phyloP scores from a whole-genome alignment of 2,888 invertebrate species.

The Cantharis flavilabris region DNA sequence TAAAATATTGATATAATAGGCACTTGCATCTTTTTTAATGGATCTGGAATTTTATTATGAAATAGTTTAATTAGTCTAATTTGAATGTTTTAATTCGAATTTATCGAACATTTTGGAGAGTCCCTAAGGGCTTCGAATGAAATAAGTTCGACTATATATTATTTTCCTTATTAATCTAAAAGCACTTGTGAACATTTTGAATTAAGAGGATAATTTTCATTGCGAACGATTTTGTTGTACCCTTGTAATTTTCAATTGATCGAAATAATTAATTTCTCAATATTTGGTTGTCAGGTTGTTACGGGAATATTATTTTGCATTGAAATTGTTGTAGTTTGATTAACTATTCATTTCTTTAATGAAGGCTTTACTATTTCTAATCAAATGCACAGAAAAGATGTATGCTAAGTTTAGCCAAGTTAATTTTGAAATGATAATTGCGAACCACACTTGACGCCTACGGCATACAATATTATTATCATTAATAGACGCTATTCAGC shows the following conservation, averaged over 20 bases:
- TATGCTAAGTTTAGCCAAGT: neutral
- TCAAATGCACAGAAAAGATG: neutral
- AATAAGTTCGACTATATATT: neutral
- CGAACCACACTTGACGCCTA: neutral
- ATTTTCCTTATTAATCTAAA: neutral
- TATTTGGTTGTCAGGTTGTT: neutral
- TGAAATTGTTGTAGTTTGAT: neutral
- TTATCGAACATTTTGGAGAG: too few species aligned
- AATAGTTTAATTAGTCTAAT: too few species aligned
- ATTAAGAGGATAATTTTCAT: neutral
- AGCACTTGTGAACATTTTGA: neutral
- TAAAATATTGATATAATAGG: too few species aligned
- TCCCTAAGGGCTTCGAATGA: neutral
- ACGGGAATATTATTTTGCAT: neutral
- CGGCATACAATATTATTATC: neutral
- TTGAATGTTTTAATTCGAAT: too few species aligned
- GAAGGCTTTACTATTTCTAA: neutral
- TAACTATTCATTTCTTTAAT: neutral
- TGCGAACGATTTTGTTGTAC: neutral
- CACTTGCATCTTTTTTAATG: too few species aligned
- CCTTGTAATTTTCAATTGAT: neutral
- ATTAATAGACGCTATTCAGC: slow-evolving; percentile 1
- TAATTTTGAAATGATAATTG: neutral
- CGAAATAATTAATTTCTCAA: neutral
- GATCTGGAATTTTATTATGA: too few species aligned